Evolutionary conservation across 2,797 vertebrate genomes (phyloP).

Genomic region (Pseudomugil tenellus): DNA sequence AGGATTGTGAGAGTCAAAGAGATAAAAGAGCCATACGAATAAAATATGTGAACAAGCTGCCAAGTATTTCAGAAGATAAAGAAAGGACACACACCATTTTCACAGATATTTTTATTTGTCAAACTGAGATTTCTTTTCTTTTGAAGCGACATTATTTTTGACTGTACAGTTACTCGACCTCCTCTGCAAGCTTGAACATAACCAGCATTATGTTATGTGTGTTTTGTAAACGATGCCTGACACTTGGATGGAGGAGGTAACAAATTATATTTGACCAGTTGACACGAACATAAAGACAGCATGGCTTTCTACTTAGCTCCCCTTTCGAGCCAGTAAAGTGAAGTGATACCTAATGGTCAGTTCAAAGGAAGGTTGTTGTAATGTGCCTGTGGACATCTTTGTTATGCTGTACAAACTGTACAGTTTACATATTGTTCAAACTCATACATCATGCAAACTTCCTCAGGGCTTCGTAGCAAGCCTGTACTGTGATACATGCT

Average conservation of each 20-base stretch:
- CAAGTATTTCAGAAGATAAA: neutral
- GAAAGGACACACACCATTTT: constrained; percentile 55
- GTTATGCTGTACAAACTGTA: constrained; percentile 38
- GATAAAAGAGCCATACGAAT: neutral
- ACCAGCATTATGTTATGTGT: constrained; percentile 70
- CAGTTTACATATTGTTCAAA: constrained; percentile 31
- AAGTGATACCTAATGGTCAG: constrained; percentile 63
- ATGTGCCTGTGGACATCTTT: constrained; percentile 74
- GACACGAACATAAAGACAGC: constrained; percentile 64
- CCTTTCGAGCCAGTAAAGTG: constrained; percentile 52
- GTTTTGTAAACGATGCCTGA: constrained; percentile 74
- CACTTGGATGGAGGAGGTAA: constrained; percentile 68
- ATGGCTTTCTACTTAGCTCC: constrained; percentile 56
- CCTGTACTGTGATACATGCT: constrained; percentile 28
- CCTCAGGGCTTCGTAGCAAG: constrained; percentile 63
- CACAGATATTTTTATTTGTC: constrained; percentile 86
- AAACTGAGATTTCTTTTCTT: constrained; percentile 81
- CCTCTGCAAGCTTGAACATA: constrained; percentile 69
- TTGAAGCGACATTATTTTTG: constrained; percentile 76
- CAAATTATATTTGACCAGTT: constrained; percentile 61
- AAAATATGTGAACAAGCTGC: neutral
- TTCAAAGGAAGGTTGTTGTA: constrained; percentile 66
- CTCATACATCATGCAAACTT: constrained; percentile 70
- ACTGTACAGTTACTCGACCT: constrained; percentile 77
- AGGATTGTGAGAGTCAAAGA: neutral